Conservation (phyloP, 2,113 vertebrate genomes). For the Siphamia tubifer region DNA sequence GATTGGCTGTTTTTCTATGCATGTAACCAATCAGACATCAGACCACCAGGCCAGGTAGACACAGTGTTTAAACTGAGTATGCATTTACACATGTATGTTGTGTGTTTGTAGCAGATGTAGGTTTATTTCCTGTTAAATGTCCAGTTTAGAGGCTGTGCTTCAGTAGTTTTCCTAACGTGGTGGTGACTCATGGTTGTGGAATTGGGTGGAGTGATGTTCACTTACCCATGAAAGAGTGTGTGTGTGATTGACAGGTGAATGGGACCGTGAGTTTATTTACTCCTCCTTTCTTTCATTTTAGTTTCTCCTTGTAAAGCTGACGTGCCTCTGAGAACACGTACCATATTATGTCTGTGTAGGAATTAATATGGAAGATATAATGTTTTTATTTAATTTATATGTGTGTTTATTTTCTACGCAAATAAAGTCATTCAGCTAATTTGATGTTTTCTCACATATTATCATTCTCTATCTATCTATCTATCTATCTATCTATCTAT, state of each 20-base stretch:
- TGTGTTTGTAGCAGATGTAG: not conserved
- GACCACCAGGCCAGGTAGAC: not conserved
- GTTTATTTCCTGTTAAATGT: too few species aligned
- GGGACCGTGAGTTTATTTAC: slow-evolving; percentile 30
- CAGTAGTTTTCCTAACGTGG: slow-evolving; percentile 4
- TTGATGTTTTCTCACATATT: too few species aligned
- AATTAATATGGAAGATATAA: too few species aligned
- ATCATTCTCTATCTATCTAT: too few species aligned
- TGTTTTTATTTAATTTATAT: too few species aligned
- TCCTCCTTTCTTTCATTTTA: not conserved
- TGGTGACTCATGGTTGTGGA: slow-evolving; percentile 53
- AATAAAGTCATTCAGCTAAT: too few species aligned
- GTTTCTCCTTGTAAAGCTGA: slow-evolving; percentile 9
- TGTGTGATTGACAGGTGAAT: slow-evolving; percentile 50
- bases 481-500: too few species aligned
- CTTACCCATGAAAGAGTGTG: slow-evolving; percentile 23
- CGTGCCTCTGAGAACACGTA: too few species aligned
- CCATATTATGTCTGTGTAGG: too few species aligned
- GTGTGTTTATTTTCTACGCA: too few species aligned
- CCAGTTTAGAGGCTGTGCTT: too few species aligned
- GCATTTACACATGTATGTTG: not conserved
- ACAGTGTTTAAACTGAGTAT: not conserved
- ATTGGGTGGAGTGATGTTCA: slow-evolving; percentile 56
- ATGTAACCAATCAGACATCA: not conserved
- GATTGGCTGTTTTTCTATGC: not conserved